Evolutionary conservation across 2,888 invertebrate genomes (phyloP).

Genomic region (Drymonia ruficornis): DNA sequence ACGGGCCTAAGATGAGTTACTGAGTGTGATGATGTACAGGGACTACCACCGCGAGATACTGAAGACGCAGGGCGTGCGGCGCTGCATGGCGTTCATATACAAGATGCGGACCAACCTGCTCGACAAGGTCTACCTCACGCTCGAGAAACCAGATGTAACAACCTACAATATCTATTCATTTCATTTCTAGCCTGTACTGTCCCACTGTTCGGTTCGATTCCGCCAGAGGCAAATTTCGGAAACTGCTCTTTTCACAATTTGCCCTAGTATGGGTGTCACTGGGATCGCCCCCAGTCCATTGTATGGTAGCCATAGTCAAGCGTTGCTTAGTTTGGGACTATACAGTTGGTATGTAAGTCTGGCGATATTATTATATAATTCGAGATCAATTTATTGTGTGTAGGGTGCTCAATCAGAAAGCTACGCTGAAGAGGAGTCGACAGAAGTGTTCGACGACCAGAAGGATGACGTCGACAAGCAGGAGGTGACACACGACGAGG

Average conservation of each 20-base stretch:
- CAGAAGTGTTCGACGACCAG: constrained; percentile 69
- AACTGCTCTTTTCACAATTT: too few species aligned
- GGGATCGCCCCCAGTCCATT: too few species aligned
- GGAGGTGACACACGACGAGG: constrained; percentile 39
- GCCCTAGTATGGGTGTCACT: too few species aligned
- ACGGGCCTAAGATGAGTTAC: too few species aligned
- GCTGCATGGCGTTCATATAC: constrained; percentile 92
- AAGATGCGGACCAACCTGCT: constrained; percentile 88
- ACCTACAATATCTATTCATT: background rate
- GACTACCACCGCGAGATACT: constrained; percentile 94
- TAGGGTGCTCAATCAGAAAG: constrained; percentile 50
- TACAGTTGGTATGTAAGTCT: too few species aligned
- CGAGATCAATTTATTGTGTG: background rate
- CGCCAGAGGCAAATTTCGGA: too few species aligned
- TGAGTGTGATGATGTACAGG: constrained; percentile 70
- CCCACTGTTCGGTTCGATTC: too few species aligned
- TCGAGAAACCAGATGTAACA: constrained; percentile 82
- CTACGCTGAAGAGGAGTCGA: constrained; percentile 57
- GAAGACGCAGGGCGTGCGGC: constrained; percentile 93
- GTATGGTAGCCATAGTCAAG: too few species aligned
- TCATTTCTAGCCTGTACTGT: too few species aligned
- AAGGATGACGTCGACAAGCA: constrained; percentile 39
- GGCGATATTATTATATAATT: too few species aligned
- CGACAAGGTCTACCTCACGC: constrained; percentile 88
- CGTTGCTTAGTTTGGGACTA: too few species aligned